Evolutionary conservation across 2,797 vertebrate genomes (phyloP), one percentile per base, ranked within the genome.

Genomic region (Hirundo rustica): DNA sequence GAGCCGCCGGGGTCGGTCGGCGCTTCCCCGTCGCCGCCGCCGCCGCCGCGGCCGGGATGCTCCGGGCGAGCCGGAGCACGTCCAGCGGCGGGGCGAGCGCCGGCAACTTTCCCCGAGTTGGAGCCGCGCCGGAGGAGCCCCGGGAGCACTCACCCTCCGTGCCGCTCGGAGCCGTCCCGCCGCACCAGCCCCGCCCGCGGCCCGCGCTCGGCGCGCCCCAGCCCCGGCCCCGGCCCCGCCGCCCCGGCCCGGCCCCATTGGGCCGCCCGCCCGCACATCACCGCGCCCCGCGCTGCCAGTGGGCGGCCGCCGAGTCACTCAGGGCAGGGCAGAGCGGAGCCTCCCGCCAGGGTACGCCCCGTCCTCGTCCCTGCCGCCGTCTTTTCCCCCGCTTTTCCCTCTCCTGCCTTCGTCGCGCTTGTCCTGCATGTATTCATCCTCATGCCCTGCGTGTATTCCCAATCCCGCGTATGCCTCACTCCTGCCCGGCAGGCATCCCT

Each of bases 191-290:
- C 66, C 53, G 55, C 82, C 61, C 42, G 26, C 85, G 84, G 88
- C 93, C 85, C 85, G 91, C 58, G 76, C 76, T 79, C 76, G 38
- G 23, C 48, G 48, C 48, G 48, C 48, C 27, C 50, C 53, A 38
- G 36, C 10, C 72, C 66, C 88, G n/a, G n/a, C n/a, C n/a, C n/a
- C n/a, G 3, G 58, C 78, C 91, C 92, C 88, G 20, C 85, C 85
- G 55, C 40, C 79, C 91, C 61, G 14, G 57, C n/a, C n/a, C n/a
- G n/a, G 36, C 10, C 72, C 66, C 88, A 93, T 95, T 94, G 95
- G 92, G 32, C 88, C 45, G 32, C 4, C 19, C 20, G 34, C 32
- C 85, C 58, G 79, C 86, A 18, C 88, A 86, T 96, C 92, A 93
- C 51, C 5, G 57, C 2, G 16, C 34, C 60, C 80, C 16, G 72